These are phyloP conservation scores for Pseudocheirus occidentalis DNA, from an alignment of 2,797 vertebrate genomes.

Conservation along the genomic window DNA sequence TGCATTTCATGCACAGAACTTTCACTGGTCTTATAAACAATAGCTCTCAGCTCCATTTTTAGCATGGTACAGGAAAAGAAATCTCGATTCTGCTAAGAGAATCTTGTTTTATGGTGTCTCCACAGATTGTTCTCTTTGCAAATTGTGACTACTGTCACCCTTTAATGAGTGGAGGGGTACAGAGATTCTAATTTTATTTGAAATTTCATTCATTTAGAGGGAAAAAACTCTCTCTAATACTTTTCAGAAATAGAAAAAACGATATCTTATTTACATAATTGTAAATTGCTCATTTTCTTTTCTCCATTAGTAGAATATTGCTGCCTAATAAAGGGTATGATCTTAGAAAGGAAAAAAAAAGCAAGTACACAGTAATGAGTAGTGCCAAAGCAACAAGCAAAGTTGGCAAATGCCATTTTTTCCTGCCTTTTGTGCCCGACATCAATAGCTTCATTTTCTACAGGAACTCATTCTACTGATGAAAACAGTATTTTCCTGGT, in stretches of 20 bases:
- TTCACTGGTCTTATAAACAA: constrained; percentile 66
- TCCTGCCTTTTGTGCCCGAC: constrained; percentile 33
- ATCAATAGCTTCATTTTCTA: constrained; percentile 63
- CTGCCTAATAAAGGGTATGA: constrained; percentile 70
- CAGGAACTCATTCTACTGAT: constrained; percentile 24
- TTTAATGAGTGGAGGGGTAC: constrained; percentile 65
- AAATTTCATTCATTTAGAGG: constrained; percentile 67
- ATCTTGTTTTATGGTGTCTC: constrained; percentile 63
- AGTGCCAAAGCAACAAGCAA: constrained; percentile 48
- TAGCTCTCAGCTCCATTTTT: constrained; percentile 58
- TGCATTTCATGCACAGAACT: constrained; percentile 46
- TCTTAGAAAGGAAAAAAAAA: constrained; percentile 57
- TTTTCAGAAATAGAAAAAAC: constrained; percentile 72
- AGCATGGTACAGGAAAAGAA: constrained; percentile 59
- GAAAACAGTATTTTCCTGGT: constrained; percentile 46
- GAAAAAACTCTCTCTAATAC: constrained; percentile 59
- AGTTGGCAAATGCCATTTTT: constrained; percentile 40
- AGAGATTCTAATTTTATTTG: constrained; percentile 72
- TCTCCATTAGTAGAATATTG: constrained; percentile 71
- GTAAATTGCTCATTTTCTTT: constrained; percentile 73
- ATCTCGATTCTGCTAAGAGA: constrained; percentile 69
- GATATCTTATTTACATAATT: constrained; percentile 72
- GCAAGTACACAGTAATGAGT: constrained; percentile 52
- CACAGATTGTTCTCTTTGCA: constrained; percentile 44
- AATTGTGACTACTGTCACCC: constrained; percentile 61